Base-by-base conservation (phyloP, 2,888 invertebrate genomes). In the Hypomecis atomaria region DNA sequence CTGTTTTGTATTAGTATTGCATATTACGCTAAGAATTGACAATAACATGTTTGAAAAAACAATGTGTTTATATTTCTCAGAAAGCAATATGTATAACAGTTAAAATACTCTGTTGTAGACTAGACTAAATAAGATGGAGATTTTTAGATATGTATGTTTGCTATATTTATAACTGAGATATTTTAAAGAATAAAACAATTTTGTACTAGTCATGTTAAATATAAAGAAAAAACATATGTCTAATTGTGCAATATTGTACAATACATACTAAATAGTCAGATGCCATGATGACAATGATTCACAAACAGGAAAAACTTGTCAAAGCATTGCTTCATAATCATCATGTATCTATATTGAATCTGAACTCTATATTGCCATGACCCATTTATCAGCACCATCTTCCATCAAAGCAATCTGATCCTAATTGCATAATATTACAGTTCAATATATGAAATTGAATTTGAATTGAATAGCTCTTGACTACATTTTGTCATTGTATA, bases 311-410 rank as follows among this genome's bases (percentile, higher is more conserved):
- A 5, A n/a, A 48, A 50, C 13, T 37, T 37, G 11, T 37, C 23
- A 38, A 10, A 52, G 40, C 40, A 52, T 23, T 40, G 7, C 36
- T n/a, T 52, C 40, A 38, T 52, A 10, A 52, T 23, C 10, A 52
- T 6, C 5, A 38, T 23, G 4, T 9, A 6, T 6, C 1, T 11
- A 10, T 4, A 9, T 6, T 49, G 37, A 11, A 6, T 49, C n/a
- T n/a, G 6, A 23, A 48, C 11, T 47, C 5, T 10, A 34, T 37
- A 33, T 3, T 7, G 8, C 36, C 6, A 36, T 49, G 49, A 49
- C 49, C 49, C 11, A 49, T 49, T 49, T 37, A 49, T 49, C 37
- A 34, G 5, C 34, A 48, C n/a, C 48, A 48, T 34, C 48, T 48
- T 6, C 34, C 34, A 48, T 34, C 6, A 6, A n/a, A 48, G 11